A percentile compares a stretch with the other conserved stretches of the same genome.
These are phyloP conservation scores for Ernsta delagoae DNA, from an alignment of 2,888 invertebrate genomes.

Conservation along the genomic window DNA sequence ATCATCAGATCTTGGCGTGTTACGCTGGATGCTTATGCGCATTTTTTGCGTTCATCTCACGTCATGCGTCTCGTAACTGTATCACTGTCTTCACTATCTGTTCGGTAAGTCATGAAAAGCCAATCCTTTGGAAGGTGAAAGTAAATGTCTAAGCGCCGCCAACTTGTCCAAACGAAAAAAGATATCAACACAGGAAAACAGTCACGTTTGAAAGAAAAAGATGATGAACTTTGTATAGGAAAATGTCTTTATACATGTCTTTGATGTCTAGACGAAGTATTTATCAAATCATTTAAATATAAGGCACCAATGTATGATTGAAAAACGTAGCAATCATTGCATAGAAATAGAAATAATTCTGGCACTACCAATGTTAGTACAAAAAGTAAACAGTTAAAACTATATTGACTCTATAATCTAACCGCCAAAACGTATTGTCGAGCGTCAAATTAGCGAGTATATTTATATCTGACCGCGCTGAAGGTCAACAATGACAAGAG, in stretches of 20 bases:
- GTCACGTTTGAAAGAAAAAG: background rate
- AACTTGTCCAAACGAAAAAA: background rate
- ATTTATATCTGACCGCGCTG: slow-evolving; percentile 22
- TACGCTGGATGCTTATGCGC: slow-evolving; percentile 16
- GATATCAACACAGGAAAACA: background rate
- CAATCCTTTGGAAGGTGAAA: slow-evolving; percentile 2
- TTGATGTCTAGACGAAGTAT: no score
- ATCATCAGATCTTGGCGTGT: slow-evolving; percentile 15
- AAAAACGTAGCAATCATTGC: no score
- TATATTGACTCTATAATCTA: background rate
- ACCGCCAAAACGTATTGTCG: slow-evolving; percentile 18
- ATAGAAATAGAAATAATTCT: no score
- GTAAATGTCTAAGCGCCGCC: background rate
- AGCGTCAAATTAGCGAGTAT: slow-evolving; percentile 29
- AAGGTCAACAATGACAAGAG: slow-evolving; percentile 20
- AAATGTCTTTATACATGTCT: background rate
- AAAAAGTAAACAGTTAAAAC: background rate
- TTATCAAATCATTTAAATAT: no score
- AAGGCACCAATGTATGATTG: no score
- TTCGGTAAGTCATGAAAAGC: slow-evolving; percentile 2
- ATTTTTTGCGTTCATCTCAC: slow-evolving; percentile 31
- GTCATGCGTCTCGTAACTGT: slow-evolving; percentile 17
- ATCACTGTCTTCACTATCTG: slow-evolving; percentile 4
- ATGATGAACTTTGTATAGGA: background rate
- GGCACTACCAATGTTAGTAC: background rate